A percentile compares a stretch with the other conserved stretches of the same genome.
phyloP scores from a whole-genome alignment of 2,888 invertebrate genomes.

The Lymantria monacha region DNA sequence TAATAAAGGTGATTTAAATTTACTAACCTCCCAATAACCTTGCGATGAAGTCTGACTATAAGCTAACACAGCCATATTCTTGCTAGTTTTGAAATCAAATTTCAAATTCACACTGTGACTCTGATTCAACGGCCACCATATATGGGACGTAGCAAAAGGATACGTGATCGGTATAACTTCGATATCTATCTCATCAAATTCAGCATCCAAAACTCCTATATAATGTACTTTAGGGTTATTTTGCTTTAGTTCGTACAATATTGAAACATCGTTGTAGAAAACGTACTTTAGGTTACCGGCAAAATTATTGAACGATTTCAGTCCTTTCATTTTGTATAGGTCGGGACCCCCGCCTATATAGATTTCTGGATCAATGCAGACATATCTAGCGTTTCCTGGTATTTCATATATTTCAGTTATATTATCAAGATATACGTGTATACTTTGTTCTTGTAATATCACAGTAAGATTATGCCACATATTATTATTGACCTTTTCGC shows the following conservation, averaged over 20 bases:
- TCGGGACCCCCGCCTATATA: constrained; percentile 95
- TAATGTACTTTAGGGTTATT: constrained; percentile 93
- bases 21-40: constrained; percentile 93
- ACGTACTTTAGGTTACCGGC: constrained; percentile 95
- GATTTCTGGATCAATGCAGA: constrained; percentile 96
- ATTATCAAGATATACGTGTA: constrained; percentile 89
- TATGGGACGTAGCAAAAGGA: constrained; percentile 94
- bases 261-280: constrained; percentile 95
- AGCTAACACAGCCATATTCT: constrained; percentile 91
- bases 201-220: constrained; percentile 89
- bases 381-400: constrained; percentile 84
- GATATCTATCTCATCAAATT: constrained; percentile 92
- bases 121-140: constrained; percentile 92
- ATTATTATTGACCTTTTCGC: constrained; percentile 87
- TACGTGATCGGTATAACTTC: constrained; percentile 95
- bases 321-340: constrained; percentile 90
- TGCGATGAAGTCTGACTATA: constrained; percentile 90
- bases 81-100: constrained; percentile 93
- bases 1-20: not conserved
- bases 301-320: constrained; percentile 92
- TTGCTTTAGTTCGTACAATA: constrained; percentile 92
- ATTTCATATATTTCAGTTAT: constrained; percentile 87
- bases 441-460: constrained; percentile 87
- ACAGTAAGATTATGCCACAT: constrained; percentile 96
- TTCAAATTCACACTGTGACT: constrained; percentile 88